These are phyloP conservation scores for Seira sanloemensis DNA, from an alignment of 2,888 invertebrate genomes.

Conservation along the genomic window DNA sequence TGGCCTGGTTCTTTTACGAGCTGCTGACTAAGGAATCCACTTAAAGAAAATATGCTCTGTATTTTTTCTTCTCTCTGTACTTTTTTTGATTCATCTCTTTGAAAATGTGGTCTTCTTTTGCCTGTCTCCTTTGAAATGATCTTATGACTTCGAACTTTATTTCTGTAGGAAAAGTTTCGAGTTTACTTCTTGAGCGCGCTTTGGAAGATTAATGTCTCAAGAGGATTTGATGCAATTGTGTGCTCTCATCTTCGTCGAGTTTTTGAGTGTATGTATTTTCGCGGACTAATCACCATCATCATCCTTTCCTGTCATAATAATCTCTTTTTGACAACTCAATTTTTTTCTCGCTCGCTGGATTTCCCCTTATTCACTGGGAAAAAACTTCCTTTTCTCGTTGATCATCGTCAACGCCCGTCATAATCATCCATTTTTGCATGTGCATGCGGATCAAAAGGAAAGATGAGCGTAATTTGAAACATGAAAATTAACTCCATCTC, in stretches of 20 bases:
- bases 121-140: neutral
- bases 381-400: slow-evolving; percentile 59
- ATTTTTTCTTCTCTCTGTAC: too few species aligned
- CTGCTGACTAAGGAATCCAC: slow-evolving; percentile 58
- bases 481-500: neutral
- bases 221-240: neutral
- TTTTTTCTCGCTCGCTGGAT: neutral
- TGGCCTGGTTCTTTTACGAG: neutral
- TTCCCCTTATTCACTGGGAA: neutral
- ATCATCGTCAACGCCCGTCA: slow-evolving; percentile 43
- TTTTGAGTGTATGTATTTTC: neutral
- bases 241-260: neutral
- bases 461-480: neutral
- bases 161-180: too few species aligned
- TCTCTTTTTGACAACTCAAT: slow-evolving; percentile 50
- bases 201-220: neutral
- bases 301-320: slow-evolving; percentile 55
- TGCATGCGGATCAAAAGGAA: neutral
- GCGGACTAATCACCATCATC: slow-evolving; percentile 37
- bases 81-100: neutral
- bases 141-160: neutral
- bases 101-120: neutral
- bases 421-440: neutral
- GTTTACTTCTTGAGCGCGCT: too few species aligned
- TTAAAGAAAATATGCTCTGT: slow-evolving; percentile 48